Evolutionary conservation across 2,797 vertebrate genomes (phyloP), one percentile per base, ranked within the genome.

Genomic region (Loris lydekkerianus): DNA sequence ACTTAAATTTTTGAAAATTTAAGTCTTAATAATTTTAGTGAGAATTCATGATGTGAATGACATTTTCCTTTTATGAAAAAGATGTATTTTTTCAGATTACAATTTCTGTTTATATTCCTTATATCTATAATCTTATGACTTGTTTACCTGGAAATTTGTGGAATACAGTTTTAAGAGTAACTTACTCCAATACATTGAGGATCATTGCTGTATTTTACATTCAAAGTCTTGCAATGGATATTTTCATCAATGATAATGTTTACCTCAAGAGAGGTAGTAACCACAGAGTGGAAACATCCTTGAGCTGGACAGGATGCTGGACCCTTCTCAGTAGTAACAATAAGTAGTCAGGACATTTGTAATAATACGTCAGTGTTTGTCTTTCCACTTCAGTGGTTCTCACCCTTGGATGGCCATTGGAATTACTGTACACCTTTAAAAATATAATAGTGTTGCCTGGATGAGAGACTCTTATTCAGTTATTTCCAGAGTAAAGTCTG

Each of bases 41-140:
- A 65, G 29, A 95, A 86, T 3, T 72, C 7, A n/a, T n/a, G 13
- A 49, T 23, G 3, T 70, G 40, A 89, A 40, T 3, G 65, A 11
- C 31, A 87, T 77, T 91, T 96, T 5, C 8, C 2, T 91, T 91
- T 91, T 7, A 7, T 76, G 43, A 72, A 83, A 83, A 93, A 80
- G 1, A 56, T 58, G 61, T 73, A 0, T 61, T 56, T 83, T 92
- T 86, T 49, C 20, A 91, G 27, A n/a, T 61, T 77, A 73, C 2
- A 80, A 21, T 77, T 17, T 25, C 20, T 40, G 2, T 6, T 80
- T 80, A 21, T 83, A 78, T 78, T 88, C 65, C 61, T 31, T 81
- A 7, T 70, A 72, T 7, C 10, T 46, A 4, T 21, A 89, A 46
- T 67, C 18, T 3, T 80, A 2, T 78, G 65, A 49, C 2, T 49